Conservation (phyloP, 2,797 vertebrate genomes). For the Trematomus bernacchii region DNA sequence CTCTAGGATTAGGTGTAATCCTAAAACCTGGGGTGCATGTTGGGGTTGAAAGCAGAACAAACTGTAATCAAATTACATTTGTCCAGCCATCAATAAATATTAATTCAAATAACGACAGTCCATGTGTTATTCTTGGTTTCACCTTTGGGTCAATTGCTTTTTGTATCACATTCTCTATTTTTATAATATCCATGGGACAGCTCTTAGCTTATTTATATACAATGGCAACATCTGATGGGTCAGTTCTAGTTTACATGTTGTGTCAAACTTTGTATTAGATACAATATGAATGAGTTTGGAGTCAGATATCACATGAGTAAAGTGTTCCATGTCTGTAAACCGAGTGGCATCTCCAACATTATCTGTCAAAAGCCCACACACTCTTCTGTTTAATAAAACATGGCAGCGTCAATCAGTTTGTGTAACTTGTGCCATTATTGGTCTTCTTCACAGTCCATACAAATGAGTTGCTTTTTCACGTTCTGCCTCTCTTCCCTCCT, state of each 20-base stretch:
- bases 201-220: neutral
- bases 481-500: constrained; percentile 51
- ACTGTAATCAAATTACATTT: neutral
- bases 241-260: neutral
- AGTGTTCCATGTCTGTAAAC: neutral
- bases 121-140: neutral
- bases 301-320: neutral
- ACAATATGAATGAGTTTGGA: neutral
- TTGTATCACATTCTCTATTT: neutral
- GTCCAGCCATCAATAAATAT: constrained; percentile 62
- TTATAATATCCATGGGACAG: neutral
- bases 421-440: constrained; percentile 18
- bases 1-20: neutral
- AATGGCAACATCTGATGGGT: neutral
- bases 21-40: neutral
- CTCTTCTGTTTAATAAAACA: neutral
- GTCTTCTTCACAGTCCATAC: constrained; percentile 49
- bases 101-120: constrained; percentile 25
- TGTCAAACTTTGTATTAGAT: neutral
- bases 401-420: neutral
- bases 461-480: constrained; percentile 44
- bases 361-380: neutral
- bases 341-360: neutral
- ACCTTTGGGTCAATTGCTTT: neutral
- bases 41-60: neutral